Evolutionary conservation across 1,140 invertebrate species (phyloP).

Genomic region (Drosophila neocordata): DNA sequence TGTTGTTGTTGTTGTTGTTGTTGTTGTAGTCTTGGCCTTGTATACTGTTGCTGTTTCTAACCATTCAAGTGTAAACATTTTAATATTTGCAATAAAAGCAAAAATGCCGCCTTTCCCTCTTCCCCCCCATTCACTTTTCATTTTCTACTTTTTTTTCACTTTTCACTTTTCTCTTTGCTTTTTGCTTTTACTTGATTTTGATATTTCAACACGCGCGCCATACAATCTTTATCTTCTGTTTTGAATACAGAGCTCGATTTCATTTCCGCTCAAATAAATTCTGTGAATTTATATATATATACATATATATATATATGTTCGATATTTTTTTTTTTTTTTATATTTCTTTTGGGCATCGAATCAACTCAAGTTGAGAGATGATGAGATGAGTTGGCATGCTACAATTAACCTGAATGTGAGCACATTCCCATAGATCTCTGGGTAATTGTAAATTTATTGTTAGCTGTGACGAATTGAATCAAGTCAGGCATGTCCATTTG

Average conservation of each 20-base stretch:
- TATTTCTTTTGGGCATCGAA: background rate
- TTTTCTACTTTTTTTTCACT: conserved; percentile 12
- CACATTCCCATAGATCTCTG: conserved; percentile 28
- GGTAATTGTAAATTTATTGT: conserved; percentile 43
- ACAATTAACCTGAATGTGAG: conserved; percentile 66
- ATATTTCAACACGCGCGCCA: conserved; percentile 8
- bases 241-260: conserved; percentile 65
- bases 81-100: conserved; percentile 73
- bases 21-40: too few relatives aligned
- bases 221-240: conserved; percentile 40
- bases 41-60: conserved; percentile 43
- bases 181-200: background rate
- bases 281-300: conserved; percentile 23
- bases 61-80: conserved; percentile 73
- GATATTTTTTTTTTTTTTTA: background rate
- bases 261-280: conserved; percentile 71
- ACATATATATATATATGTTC: background rate
- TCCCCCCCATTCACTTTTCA: conserved; percentile 17
- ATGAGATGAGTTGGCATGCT: conserved; percentile 26
- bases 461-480: conserved; percentile 4
- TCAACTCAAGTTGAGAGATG: background rate
- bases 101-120: conserved; percentile 32
- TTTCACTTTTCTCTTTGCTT: conserved; percentile 21
- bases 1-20: conserved; percentile 22
- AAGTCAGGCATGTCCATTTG: conserved; percentile 3